Percentiles rank a stretch among this genome's conserved stretches.
Conservation (phyloP, 1,140 invertebrate genomes). For the Drosophila dunni region DNA sequence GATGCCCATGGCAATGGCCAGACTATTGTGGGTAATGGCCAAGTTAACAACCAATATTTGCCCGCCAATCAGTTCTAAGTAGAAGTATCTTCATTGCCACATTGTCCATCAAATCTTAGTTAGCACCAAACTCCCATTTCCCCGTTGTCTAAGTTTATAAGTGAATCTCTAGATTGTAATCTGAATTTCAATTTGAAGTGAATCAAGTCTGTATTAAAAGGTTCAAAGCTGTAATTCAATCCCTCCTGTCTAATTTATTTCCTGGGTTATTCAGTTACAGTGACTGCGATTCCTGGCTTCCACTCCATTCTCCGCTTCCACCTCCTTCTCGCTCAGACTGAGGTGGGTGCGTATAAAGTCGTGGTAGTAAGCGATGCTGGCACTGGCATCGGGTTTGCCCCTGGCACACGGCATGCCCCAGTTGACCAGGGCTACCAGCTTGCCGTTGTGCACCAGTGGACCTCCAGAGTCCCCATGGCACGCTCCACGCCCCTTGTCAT, state of each 20-base stretch:
- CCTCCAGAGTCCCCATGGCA: conserved; percentile 86
- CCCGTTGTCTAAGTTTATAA: conserved; percentile 52
- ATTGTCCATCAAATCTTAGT: conserved; percentile 58
- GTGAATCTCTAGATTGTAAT: conserved; percentile 36
- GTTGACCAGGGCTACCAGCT: conserved; percentile 86
- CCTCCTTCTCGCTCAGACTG: conserved; percentile 34
- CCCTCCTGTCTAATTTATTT: not conserved
- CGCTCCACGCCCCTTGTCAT: conserved; percentile 86
- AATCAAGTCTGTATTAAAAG: conserved; percentile 30
- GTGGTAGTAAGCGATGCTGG: conserved; percentile 84
- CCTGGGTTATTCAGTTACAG: conserved; percentile 8
- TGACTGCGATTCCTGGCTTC: not conserved
- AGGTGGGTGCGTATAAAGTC: conserved; percentile 84
- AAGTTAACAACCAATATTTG: conserved; percentile 66
- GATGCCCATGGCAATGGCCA: conserved; percentile 44
- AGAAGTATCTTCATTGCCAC: conserved; percentile 66
- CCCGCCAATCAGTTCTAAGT: conserved; percentile 74
- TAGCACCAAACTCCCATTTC: conserved; percentile 51
- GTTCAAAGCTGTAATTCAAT: not conserved
- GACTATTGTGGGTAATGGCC: conserved; percentile 24
- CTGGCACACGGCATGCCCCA: conserved; percentile 86
- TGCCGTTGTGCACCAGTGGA: conserved; percentile 84
- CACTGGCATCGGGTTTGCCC: conserved; percentile 86
- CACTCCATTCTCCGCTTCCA: conserved; percentile 19
- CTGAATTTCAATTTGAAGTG: not conserved